Conservation (phyloP, 2,888 invertebrate species). For the Rhaphigaster nebulosa region DNA sequence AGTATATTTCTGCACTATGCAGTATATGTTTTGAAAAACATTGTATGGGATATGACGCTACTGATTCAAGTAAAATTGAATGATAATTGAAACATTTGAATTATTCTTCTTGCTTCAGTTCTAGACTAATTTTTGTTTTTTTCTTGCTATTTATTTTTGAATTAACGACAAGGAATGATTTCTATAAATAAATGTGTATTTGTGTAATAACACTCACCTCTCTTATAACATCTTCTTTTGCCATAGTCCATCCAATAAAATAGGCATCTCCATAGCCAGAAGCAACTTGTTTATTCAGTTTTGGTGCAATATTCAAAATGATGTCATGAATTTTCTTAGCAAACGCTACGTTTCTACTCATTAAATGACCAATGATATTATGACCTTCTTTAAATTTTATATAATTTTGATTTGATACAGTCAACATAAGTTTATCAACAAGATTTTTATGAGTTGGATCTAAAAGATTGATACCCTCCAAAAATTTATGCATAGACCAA, state of each 20-base stretch:
- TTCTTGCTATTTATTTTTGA: too few relatives aligned
- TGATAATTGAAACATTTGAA: too few relatives aligned
- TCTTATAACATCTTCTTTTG: constrained; percentile 61
- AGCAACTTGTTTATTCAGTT: constrained; percentile 62
- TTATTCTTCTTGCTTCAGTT: too few relatives aligned
- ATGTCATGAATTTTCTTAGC: constrained; percentile 63
- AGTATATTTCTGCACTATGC: too few relatives aligned
- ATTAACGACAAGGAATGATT: too few relatives aligned
- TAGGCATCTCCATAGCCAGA: constrained; percentile 64
- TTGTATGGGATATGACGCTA: too few relatives aligned
- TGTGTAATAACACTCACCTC: constrained; percentile 57
- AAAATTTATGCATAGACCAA: constrained; percentile 59
- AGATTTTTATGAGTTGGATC: constrained; percentile 50
- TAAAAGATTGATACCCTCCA: constrained; percentile 50
- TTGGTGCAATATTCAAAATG: constrained; percentile 62
- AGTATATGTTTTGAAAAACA: too few relatives aligned
- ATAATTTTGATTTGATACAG: constrained; percentile 59
- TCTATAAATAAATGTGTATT: too few relatives aligned
- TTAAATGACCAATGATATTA: constrained; percentile 62
- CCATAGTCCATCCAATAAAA: constrained; percentile 65
- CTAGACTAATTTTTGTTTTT: too few relatives aligned
- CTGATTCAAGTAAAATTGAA: too few relatives aligned
- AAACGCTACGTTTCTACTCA: constrained; percentile 60
- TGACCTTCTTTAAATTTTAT: constrained; percentile 63
- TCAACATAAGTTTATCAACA: constrained; percentile 52